A percentile compares a stretch with the other conserved stretches of the same genome.
phyloP scores from a whole-genome alignment of 2,113 vertebrate species.

The Glareola pratincola region DNA sequence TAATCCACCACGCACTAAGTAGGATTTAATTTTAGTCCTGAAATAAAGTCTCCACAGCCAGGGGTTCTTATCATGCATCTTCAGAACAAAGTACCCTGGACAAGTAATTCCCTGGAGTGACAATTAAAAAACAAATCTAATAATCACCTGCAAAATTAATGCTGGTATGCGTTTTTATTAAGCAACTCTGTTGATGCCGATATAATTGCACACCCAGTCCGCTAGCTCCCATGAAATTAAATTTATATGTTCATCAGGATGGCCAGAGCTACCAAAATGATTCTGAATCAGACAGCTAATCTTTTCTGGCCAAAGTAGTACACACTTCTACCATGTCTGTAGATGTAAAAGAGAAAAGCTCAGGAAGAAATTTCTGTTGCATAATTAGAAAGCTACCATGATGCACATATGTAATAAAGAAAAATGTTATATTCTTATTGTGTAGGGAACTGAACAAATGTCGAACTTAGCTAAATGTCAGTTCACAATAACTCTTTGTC shows the following conservation, averaged over 20 bases:
- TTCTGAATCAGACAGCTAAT: not conserved
- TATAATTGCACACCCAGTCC: not conserved
- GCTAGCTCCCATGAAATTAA: not conserved
- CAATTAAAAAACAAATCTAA: slow-evolving; percentile 14
- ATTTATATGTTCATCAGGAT: not conserved
- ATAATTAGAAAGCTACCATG: slow-evolving; percentile 14
- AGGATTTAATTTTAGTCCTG: slow-evolving; percentile 37
- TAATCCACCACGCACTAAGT: slow-evolving; percentile 25
- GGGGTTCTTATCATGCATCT: not conserved
- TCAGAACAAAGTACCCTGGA: not conserved
- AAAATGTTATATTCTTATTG: not conserved
- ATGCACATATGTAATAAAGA: not conserved
- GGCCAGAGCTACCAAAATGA: not conserved
- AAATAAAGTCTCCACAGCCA: slow-evolving; percentile 12
- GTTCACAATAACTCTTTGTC: slow-evolving; percentile 63
- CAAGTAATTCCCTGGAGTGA: slow-evolving; percentile 24
- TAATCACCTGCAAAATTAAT: slow-evolving; percentile 36
- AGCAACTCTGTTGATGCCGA: not conserved
- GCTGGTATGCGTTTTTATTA: not conserved
- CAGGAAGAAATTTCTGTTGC: not conserved
- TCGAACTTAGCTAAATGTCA: slow-evolving; percentile 63
- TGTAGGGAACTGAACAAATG: slow-evolving; percentile 32
- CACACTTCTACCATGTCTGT: not conserved
- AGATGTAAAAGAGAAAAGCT: not conserved
- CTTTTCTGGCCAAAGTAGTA: not conserved